phyloP scores from a whole-genome alignment of 2,113 vertebrate genomes.

The Crotalus helleri region DNA sequence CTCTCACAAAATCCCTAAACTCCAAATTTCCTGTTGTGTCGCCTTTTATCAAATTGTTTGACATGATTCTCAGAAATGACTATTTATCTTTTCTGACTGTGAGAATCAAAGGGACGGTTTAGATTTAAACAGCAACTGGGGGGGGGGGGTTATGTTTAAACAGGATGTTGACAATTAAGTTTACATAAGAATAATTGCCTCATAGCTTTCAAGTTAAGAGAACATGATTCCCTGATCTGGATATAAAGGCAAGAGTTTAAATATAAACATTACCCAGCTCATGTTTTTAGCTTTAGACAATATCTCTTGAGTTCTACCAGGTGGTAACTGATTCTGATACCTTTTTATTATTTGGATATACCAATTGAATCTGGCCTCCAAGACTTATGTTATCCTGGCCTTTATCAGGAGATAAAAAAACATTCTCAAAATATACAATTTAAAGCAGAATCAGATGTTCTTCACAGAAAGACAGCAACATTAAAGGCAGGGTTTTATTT shows the following conservation, averaged over 20 bases:
- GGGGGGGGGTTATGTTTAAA: constrained; percentile 6
- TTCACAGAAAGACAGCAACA: not conserved
- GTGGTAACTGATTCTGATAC: not conserved
- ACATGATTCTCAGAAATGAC: not conserved
- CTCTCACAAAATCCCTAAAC: not conserved
- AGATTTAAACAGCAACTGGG: not conserved
- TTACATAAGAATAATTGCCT: constrained; percentile 9
- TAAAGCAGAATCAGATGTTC: not conserved
- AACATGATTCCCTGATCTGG: not conserved
- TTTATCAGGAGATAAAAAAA: not conserved
- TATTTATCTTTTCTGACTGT: constrained; percentile 10
- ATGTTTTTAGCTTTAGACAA: not conserved
- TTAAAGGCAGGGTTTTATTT: not conserved
- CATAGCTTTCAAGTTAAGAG: not conserved
- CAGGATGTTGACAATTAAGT: constrained; percentile 1
- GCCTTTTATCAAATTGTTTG: not conserved
- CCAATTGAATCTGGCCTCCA: not conserved
- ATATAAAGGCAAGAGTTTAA: not conserved
- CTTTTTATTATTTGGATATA: not conserved
- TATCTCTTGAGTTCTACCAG: not conserved
- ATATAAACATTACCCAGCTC: not conserved
- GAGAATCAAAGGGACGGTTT: constrained; percentile 7
- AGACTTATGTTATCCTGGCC: not conserved
- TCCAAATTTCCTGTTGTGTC: not conserved
- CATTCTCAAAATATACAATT: not conserved